Percentiles rank a stretch among this genome's conserved stretches.
Conservation (phyloP, 1,140 invertebrate species). For the Babylonia areolata region DNA sequence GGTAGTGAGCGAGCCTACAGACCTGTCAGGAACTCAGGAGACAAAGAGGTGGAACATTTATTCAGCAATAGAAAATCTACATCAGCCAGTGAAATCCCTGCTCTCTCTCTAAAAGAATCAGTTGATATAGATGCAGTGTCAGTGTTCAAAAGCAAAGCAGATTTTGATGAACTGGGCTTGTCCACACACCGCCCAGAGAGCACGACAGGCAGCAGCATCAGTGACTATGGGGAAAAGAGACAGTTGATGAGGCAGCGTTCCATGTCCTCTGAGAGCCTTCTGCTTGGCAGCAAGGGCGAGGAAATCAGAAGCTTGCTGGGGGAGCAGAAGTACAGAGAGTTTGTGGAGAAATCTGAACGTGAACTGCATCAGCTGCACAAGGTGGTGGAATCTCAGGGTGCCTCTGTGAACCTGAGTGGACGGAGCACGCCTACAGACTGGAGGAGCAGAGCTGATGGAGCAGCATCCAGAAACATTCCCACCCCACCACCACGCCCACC, state of each 20-base stretch:
- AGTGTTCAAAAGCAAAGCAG: slow-evolving; percentile 50
- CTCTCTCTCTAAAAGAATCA: slow-evolving; percentile 30
- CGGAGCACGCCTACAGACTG: background rate
- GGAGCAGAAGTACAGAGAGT: slow-evolving; percentile 57
- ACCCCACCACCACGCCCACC: background rate
- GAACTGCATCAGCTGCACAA: slow-evolving; percentile 52
- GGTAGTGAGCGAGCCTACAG: background rate
- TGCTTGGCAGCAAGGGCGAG: slow-evolving; percentile 44
- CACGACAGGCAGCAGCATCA: background rate
- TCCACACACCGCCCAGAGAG: slow-evolving; percentile 56
- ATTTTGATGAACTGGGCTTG: slow-evolving; percentile 54
- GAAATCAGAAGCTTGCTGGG: slow-evolving; percentile 56
- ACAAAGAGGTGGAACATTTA: slow-evolving; percentile 32
- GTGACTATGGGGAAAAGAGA: background rate
- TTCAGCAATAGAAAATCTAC: background rate
- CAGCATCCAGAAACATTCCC: slow-evolving; percentile 1
- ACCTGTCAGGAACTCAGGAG: slow-evolving; percentile 31
- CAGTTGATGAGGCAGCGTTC: slow-evolving; percentile 16
- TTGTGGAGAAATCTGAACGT: slow-evolving; percentile 53
- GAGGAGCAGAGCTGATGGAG: slow-evolving; percentile 9
- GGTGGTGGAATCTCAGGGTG: background rate
- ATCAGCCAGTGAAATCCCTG: slow-evolving; percentile 11
- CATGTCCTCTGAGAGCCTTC: slow-evolving; percentile 39
- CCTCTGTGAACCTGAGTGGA: background rate
- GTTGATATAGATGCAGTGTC: slow-evolving; percentile 38